Base-by-base conservation (phyloP, 2,888 invertebrate genomes). In the Pristionchus exspectatus region DNA sequence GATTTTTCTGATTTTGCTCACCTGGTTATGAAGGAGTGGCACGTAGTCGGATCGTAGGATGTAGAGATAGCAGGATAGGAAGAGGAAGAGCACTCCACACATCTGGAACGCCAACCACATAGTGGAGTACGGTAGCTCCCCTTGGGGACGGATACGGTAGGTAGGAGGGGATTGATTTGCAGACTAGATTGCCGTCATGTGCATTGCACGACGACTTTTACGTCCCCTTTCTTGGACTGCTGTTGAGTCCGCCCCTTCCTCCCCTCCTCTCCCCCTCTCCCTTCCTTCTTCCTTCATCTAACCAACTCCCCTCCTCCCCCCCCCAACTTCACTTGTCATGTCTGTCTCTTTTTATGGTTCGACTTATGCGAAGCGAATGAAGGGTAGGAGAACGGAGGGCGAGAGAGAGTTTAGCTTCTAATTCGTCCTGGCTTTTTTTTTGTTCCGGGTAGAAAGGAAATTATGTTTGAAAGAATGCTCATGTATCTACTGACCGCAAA, bases 71-170 rank as follows among this genome's bases (percentile, higher is more conserved):
- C 89, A 89, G 27, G 89, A 89, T 59, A 89, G 81, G 89, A 89
- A 89, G 59, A 89, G 89, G 89, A 89, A 89, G 63, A 89, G 89
- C 63, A 89, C 89, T 63, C 89, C 89, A 66, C 89, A 89, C 89
- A 89, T 89, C 89, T 89, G 89, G 87, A 88, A 88, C 14, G 87
- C 87, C 50, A 88, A 33, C 74, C 72, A 88, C 87, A 88, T 88
- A 16, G n/a, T 86, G 50, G 77, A 44, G 44, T 81, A 81, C 81
- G 24, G 81, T 81, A 54, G 81, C 14, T 16, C 14, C 33, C n/a
- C 77, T 12, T 63, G 24, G 38, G 30, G 74, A 27, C 54, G 50
- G 50, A 81, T 77, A 77, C 74, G 50, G 81, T 50, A 81, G 81
- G n/a, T n/a, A 24, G 27, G 4, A 72, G 18, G 72, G 30, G 74